Conservation (phyloP, 64 coral and sea anemone species). For the Actinia equina region DNA sequence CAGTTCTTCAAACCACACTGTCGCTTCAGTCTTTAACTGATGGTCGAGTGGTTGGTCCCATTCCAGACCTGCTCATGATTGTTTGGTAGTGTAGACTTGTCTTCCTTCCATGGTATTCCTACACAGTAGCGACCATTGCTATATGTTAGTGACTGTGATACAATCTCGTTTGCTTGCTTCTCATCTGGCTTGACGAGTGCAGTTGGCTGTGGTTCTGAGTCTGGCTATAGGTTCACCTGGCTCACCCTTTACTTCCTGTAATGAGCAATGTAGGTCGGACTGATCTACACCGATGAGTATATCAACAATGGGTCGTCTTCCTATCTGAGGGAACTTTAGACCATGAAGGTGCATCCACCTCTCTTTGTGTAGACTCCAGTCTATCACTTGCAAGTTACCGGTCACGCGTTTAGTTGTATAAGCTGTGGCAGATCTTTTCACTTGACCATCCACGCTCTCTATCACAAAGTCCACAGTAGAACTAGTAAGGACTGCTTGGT, state of each 20-base stretch:
- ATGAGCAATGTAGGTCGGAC: constrained; percentile 43
- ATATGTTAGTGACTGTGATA: constrained; percentile 20
- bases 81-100: constrained; percentile 14
- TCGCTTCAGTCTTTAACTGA: constrained; percentile 30
- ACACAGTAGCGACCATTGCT: constrained; percentile 47
- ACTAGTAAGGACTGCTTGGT: constrained; percentile 5
- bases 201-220: constrained; percentile 36
- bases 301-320: constrained; percentile 16
- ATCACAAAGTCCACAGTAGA: constrained; percentile 43
- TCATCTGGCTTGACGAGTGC: constrained; percentile 47
- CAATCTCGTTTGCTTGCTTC: constrained; percentile 15
- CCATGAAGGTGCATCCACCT: constrained; percentile 28
- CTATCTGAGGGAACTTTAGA: constrained; percentile 10
- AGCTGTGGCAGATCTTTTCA: constrained; percentile 22
- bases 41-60: too few species aligned
- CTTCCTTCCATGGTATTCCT: constrained; percentile 41
- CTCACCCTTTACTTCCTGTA: constrained; percentile 37
- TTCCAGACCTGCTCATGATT: too few species aligned
- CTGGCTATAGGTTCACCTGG: constrained; percentile 63
- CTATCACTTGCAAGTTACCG: constrained; percentile 23
- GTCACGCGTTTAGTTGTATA: constrained; percentile 49
- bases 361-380: constrained; percentile 33
- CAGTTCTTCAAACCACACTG: too few species aligned
- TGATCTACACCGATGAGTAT: constrained; percentile 49
- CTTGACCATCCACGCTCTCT: constrained; percentile 39